Percentiles rank a stretch among this genome's conserved stretches.
Conservation (phyloP, 2,113 vertebrate genomes). For the Mus spicilegus region DNA sequence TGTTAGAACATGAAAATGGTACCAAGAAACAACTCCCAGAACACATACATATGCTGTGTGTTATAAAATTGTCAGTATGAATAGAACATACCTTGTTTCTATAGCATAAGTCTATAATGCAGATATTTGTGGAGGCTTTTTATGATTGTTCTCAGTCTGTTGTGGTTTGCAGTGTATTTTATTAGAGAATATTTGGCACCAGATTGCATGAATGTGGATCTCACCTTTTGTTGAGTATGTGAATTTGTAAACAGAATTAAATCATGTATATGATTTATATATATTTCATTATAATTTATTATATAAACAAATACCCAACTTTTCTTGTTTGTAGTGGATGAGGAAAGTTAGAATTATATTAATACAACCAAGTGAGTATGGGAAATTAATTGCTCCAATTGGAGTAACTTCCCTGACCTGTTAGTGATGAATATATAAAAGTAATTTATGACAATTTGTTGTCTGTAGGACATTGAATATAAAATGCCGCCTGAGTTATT, state of each 20-base stretch:
- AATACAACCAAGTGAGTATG: background rate
- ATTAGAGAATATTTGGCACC: background rate
- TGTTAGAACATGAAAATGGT: background rate
- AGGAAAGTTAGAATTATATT: background rate
- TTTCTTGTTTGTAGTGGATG: background rate
- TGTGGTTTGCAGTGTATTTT: background rate
- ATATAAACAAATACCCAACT: background rate
- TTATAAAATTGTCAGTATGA: background rate
- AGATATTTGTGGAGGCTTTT: background rate
- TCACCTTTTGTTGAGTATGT: background rate
- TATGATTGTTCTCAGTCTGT: background rate
- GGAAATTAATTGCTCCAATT: slow-evolving; percentile 23
- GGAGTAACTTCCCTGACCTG: background rate
- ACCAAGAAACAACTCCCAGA: background rate
- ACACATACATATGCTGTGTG: background rate
- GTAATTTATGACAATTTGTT: background rate
- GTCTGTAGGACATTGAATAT: background rate
- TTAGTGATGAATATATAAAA: background rate
- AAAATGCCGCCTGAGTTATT: background rate
- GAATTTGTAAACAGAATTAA: background rate
- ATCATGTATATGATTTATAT: background rate
- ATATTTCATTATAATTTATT: background rate
- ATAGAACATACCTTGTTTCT: background rate
- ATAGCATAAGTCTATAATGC: background rate
- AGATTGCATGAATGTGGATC: background rate